Evolutionary conservation across 2,113 vertebrate genomes (phyloP).

Genomic region (Tympanuchus pallidicinctus): DNA sequence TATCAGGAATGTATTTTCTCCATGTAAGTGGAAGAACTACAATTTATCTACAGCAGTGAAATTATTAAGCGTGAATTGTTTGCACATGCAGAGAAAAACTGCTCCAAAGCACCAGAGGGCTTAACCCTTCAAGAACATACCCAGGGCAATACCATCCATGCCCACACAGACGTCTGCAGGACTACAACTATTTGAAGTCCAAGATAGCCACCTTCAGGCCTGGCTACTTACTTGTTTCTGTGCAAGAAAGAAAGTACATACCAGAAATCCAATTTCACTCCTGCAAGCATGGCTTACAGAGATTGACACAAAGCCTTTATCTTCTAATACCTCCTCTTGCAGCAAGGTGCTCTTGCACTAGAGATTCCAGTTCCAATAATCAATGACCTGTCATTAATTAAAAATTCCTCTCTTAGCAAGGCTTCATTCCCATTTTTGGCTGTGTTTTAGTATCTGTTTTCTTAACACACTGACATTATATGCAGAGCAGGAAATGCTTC

Average conservation of each 20-base stretch:
- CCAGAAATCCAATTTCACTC: neutral
- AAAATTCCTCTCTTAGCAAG: neutral
- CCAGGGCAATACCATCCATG: neutral
- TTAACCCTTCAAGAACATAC: neutral
- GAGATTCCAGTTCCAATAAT: neutral
- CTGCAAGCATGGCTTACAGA: fast-evolving
- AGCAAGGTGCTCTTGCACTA: neutral
- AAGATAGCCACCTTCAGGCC: neutral
- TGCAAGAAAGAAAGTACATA: neutral
- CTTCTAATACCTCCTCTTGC: neutral
- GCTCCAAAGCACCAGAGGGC: neutral
- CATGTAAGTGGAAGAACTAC: neutral
- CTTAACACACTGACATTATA: fast-evolving
- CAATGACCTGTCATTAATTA: neutral
- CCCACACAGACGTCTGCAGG: neutral
- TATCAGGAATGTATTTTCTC: conserved; percentile 29
- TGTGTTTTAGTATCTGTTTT: neutral
- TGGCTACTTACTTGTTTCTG: neutral
- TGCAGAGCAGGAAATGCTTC: neutral
- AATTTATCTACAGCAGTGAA: neutral
- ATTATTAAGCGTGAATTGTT: neutral
- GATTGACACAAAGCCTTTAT: neutral
- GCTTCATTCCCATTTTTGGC: neutral
- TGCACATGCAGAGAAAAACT: neutral
- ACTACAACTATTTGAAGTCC: neutral